These are phyloP conservation scores for Scalopus aquaticus DNA, from an alignment of 2,113 vertebrate species.

Conservation along the genomic window DNA sequence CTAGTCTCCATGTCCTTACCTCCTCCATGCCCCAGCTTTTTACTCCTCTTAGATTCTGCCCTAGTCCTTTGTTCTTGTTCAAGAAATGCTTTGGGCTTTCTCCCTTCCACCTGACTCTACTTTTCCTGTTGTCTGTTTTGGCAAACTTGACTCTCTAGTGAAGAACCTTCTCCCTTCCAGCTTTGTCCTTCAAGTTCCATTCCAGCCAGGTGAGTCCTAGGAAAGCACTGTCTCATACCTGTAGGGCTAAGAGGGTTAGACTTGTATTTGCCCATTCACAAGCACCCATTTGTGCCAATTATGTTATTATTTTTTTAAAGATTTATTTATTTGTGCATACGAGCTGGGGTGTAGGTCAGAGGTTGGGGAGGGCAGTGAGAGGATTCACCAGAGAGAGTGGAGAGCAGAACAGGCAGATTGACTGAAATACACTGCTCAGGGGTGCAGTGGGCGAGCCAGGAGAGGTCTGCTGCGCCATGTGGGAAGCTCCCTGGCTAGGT, in stretches of 20 bases:
- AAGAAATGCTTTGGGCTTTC: neutral
- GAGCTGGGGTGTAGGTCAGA: no score
- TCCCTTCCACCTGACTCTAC: neutral
- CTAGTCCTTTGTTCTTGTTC: neutral
- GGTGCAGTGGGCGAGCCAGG: no score
- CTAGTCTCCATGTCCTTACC: neutral
- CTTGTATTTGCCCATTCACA: neutral
- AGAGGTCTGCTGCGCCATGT: no score
- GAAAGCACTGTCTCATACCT: neutral
- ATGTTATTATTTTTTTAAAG: neutral
- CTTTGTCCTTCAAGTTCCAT: neutral
- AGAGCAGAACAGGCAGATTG: no score
- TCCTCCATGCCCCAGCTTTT: neutral
- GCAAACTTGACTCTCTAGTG: neutral
- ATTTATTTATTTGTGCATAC: no score
- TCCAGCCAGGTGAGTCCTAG: neutral
- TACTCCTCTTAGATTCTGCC: neutral
- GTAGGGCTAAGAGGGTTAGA: accelerated
- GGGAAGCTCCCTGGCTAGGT: no score
- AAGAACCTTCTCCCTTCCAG: neutral
- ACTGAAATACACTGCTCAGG: no score
- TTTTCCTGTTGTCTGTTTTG: neutral
- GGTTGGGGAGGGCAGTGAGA: no score
- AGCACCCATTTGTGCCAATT: neutral
- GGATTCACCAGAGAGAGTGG: no score